Evolutionary conservation across 2,113 vertebrate species (phyloP).

Genomic region (cattle (Bos taurus)): DNA sequence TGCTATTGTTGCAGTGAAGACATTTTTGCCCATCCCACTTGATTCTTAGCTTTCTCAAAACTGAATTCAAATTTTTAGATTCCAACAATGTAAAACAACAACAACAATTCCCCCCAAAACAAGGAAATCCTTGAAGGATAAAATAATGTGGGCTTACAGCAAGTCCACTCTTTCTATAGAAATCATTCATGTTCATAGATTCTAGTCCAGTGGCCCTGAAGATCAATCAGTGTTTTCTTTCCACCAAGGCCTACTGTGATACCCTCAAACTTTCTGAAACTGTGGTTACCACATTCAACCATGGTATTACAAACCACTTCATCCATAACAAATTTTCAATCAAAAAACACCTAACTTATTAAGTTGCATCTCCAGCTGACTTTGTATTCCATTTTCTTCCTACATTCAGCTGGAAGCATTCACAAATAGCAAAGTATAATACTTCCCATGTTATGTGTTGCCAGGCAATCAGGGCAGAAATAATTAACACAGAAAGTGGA

Average conservation of each 20-base stretch:
- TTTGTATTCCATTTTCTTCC: conserved; percentile 74
- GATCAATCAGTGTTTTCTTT: conserved; percentile 57
- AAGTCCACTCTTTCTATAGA: not conserved
- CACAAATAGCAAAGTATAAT: conserved; percentile 79
- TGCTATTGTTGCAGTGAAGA: not conserved
- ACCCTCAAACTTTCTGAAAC: conserved; percentile 57
- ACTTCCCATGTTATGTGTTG: conserved; percentile 78
- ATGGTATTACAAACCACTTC: conserved; percentile 40
- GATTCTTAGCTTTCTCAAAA: not conserved
- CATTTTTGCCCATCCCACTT: not conserved
- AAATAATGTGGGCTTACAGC: not conserved
- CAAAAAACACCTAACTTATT: conserved; percentile 64
- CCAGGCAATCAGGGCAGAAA: conserved; percentile 84
- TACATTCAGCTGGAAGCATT: conserved; percentile 75
- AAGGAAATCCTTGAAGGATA: not conserved
- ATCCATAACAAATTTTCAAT: conserved; percentile 69
- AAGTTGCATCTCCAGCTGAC: conserved; percentile 71
- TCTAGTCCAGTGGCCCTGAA: not conserved
- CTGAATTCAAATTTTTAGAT: not conserved
- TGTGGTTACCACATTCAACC: conserved; percentile 36
- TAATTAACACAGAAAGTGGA: conserved; percentile 82
- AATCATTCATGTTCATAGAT: not conserved
- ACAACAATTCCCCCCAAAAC: not conserved
- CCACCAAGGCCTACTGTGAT: conserved; percentile 52
- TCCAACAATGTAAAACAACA: not conserved